Conservation (phyloP, 2,888 invertebrate genomes). For the Osmoderma eremita region DNA sequence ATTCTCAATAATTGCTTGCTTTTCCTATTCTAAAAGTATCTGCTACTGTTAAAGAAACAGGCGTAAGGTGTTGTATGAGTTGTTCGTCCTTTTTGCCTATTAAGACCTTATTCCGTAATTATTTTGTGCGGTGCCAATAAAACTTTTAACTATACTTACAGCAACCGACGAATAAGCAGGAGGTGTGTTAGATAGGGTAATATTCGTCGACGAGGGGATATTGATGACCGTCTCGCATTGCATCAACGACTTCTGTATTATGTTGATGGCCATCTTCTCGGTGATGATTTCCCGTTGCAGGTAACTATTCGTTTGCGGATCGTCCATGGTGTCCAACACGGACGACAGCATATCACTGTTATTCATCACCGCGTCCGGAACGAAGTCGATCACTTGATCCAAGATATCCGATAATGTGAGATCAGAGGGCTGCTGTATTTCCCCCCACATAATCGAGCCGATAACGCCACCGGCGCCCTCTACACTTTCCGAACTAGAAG, state of each 20-base stretch:
- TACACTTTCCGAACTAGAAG: slow-evolving; percentile 54
- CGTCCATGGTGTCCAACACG: slow-evolving; percentile 62
- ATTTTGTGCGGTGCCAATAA: too few relatives aligned
- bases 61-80: too few relatives aligned
- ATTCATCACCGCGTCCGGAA: slow-evolving; percentile 71
- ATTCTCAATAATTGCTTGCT: too few relatives aligned
- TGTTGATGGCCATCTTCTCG: slow-evolving; percentile 86
- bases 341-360: slow-evolving; percentile 59
- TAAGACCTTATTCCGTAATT: too few relatives aligned
- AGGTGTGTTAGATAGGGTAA: slow-evolving; percentile 67
- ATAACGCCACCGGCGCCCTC: slow-evolving; percentile 18
- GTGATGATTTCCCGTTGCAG: slow-evolving; percentile 64
- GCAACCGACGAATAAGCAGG: slow-evolving; percentile 68
- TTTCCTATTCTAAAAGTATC: too few relatives aligned
- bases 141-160: slow-evolving; percentile 52
- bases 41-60: too few relatives aligned
- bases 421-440: slow-evolving; percentile 68
- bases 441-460: slow-evolving; percentile 57
- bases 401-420: slow-evolving; percentile 83
- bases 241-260: slow-evolving; percentile 92
- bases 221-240: slow-evolving; percentile 76
- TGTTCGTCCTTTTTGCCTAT: too few relatives aligned
- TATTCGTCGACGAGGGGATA: slow-evolving; percentile 69
- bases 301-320: slow-evolving; percentile 53
- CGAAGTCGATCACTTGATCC: slow-evolving; percentile 86